Evolutionary conservation across 1,140 invertebrate species (phyloP), one percentile per base, ranked within the genome.

Genomic region (Cyphomyrmex costatus): DNA sequence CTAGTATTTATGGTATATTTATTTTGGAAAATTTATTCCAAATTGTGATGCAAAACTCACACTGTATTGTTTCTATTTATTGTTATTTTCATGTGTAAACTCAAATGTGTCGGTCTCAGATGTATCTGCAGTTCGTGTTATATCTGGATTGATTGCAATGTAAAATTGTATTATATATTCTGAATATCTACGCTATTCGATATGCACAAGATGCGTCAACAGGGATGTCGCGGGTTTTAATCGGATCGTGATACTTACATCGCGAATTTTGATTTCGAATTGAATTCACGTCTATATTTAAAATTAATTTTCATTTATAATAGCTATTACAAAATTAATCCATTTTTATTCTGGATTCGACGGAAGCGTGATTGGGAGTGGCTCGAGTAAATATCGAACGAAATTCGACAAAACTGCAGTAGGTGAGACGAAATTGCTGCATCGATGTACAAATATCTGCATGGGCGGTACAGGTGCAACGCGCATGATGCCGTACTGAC

Each of bases 401-500:
- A 89, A 85, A 85, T 78, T 71, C 42, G n/a, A 60, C 58, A 71
- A 88, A 88, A 78, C 27, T 33, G 24, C 56, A 53, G 33, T 42
- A 46, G 51, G 61, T 56, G 61, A 87, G 82, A 42, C 36, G 36
- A 42, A 42, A 78, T 56, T 71, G 86, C 56, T 71, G 61, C 76
- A 53, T 51, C 56, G 33, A 68, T 60, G 73, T 73, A 85, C 68
- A 66, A 88, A 88, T 85, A 86, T 83, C 56, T 66, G 49, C 70
- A 76, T 68, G 85, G 76, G 36, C 42, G 24, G n/a, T 16, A 8
- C 36, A 42, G 68, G 30, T 63, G 85, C 27, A 66, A 76, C 61
- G 42, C 24, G 63, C 60, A 49, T 42, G 83, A 24, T 19, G 46
- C 24, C n/a, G 49, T 33, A 33, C 19, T 49, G n/a, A 76, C 51